Evolutionary conservation across 2,113 vertebrate genomes (phyloP).

Genomic region (Cyprinodon variegatus): DNA sequence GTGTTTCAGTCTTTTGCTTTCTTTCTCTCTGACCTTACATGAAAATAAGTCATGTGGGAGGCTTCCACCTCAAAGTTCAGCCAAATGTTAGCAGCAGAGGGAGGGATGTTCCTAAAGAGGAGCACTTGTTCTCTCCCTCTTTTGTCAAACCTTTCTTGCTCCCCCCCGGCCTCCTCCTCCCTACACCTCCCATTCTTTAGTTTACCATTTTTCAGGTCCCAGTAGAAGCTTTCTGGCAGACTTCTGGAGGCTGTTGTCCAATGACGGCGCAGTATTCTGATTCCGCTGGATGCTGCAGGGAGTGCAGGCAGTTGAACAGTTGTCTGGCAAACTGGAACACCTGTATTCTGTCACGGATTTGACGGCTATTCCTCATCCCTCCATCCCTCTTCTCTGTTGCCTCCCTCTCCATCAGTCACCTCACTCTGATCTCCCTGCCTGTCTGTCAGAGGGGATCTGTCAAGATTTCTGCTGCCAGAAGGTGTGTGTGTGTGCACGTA

Average conservation of each 20-base stretch:
- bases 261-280: constrained; percentile 87
- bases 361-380: constrained; percentile 87
- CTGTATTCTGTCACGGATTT: constrained; percentile 93
- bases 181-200: constrained; percentile 20
- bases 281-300: constrained; percentile 84
- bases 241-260: constrained; percentile 82
- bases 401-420: constrained; percentile 85
- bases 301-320: constrained; percentile 82
- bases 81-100: constrained; percentile 97
- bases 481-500: constrained; percentile 40
- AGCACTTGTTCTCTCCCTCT: constrained; percentile 79
- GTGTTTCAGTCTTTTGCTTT: constrained; percentile 31
- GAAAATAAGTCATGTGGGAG: constrained; percentile 90
- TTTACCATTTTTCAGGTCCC: constrained; percentile 41
- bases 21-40: constrained; percentile 49
- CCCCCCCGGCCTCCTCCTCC: constrained; percentile 27
- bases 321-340: constrained; percentile 94
- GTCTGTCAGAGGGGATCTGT: constrained; percentile 88
- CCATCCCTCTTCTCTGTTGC: constrained; percentile 68
- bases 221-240: constrained; percentile 43
- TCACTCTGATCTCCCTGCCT: constrained; percentile 86
- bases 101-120: constrained; percentile 88
- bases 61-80: constrained; percentile 97
- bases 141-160: constrained; percentile 59
- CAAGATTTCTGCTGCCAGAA: constrained; percentile 80